Evolutionary conservation across 2,113 vertebrate species (phyloP).

Genomic region (Oryzias woworae): DNA sequence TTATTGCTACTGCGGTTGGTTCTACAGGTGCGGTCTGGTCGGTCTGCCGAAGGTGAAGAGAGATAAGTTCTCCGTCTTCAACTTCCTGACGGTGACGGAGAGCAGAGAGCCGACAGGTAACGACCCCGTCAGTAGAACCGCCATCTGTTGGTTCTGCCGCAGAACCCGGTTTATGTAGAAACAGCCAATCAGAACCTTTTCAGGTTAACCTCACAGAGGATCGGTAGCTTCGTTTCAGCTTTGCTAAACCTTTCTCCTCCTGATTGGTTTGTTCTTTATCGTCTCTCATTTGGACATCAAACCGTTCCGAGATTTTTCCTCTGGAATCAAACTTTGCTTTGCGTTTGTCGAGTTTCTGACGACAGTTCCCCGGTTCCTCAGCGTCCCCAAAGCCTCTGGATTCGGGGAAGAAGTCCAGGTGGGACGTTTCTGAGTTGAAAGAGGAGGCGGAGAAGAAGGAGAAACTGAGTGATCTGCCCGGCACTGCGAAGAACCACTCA

Average conservation of each 20-base stretch:
- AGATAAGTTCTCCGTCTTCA: slow-evolving; percentile 96
- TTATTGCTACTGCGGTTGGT: slow-evolving; percentile 5
- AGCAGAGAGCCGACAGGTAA: slow-evolving; percentile 25
- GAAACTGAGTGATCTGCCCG: slow-evolving; percentile 81
- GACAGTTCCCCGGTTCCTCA: not conserved
- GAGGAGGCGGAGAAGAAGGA: slow-evolving; percentile 62
- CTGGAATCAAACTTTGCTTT: too few species aligned
- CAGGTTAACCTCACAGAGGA: too few species aligned
- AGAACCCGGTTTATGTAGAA: not conserved
- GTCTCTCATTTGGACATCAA: too few species aligned
- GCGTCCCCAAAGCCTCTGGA: slow-evolving; percentile 69
- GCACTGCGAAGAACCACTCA: slow-evolving; percentile 73
- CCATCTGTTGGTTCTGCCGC: not conserved
- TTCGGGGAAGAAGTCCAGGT: slow-evolving; percentile 84
- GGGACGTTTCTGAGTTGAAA: slow-evolving; percentile 83
- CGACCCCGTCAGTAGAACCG: not conserved
- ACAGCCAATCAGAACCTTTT: too few species aligned
- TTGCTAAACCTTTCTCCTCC: too few species aligned
- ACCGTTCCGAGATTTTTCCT: too few species aligned
- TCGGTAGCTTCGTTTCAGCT: too few species aligned
- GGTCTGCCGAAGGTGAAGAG: slow-evolving; percentile 93
- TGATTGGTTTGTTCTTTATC: too few species aligned
- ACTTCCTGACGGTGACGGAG: slow-evolving; percentile 87
- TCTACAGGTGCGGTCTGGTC: slow-evolving; percentile 80
- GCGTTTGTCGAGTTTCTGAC: too few species aligned